Evolutionary conservation across 2,113 vertebrate genomes (phyloP), one percentile per base, ranked within the genome.

Genomic region (Pteronura brasiliensis): DNA sequence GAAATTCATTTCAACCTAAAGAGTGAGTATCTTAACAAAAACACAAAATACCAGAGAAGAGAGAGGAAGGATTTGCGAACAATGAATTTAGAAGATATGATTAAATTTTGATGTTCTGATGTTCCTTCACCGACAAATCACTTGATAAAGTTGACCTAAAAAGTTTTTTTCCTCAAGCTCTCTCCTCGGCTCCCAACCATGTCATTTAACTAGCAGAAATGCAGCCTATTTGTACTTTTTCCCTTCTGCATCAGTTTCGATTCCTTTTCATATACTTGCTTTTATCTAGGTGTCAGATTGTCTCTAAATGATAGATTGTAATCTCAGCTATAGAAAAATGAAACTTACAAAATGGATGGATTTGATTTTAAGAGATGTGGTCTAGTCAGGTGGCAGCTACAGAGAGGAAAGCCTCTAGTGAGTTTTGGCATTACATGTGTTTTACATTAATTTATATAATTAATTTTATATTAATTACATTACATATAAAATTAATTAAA

Each of bases 231-330:
- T 81, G 63, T 96, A 90, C 92, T 96, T 95, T 96, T 25, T 25
- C 39, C 89, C 71, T 92, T 76, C 92, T 81, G 92, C 80, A 94
- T 97, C 80, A n/a, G 96, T 94, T 96, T 97, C 92, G 13, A 96
- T 96, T 97, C 61, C 96, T 97, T 97, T 98, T 97, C 69, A 96
- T 97, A 95, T 88, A 91, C 96, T 97, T 94, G 96, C 96, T 98
- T 98, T 98, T 97, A 97, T 98, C 88, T 94, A 95, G 95, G 95
- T 96, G 92, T 98, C 97, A 96, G 76, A 94, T 90, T 97, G 92
- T 77, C 57, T 92, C 83, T 93, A 97, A 98, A 98, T 96, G 97
- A 97, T 90, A 96, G 96, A 97, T 97, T 97, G 93, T 97, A 97
- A 98, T 97, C 92, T 97, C 84, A 93, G 93, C 90, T 90, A 81